Percentiles rank a stretch among this genome's conserved stretches.
phyloP scores from a whole-genome alignment of 2,113 vertebrate species.

The Poicephalus gulielmi region DNA sequence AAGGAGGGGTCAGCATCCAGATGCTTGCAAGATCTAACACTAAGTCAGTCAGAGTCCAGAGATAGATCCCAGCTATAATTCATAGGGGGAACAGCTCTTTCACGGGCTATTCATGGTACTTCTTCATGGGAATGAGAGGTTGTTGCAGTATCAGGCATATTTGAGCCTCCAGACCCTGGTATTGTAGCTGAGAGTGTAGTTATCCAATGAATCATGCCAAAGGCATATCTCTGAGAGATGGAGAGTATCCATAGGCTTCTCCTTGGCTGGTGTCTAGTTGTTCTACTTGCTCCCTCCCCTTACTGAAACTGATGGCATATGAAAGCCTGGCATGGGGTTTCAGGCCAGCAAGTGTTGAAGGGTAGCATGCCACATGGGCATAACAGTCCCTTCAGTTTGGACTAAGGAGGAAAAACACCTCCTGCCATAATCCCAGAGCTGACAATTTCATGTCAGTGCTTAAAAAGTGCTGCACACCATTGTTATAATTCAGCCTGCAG shows the following conservation, averaged over 20 bases:
- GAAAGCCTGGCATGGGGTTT: not conserved
- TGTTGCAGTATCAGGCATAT: not conserved
- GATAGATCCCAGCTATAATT: not conserved
- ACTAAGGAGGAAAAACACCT: not conserved
- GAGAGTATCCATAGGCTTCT: not conserved
- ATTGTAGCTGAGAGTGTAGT: not conserved
- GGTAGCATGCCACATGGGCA: accelerated
- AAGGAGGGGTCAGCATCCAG: not conserved
- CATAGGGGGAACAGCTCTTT: not conserved
- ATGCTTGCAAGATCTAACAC: not conserved
- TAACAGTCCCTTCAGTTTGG: not conserved
- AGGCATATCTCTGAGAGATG: not conserved
- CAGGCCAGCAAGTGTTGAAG: not conserved
- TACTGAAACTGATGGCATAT: not conserved
- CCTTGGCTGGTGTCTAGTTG: not conserved
- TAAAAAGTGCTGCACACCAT: accelerated
- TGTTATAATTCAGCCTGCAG: not conserved
- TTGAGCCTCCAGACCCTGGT: not conserved
- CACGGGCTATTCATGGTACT: not conserved
- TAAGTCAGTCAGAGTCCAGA: not conserved
- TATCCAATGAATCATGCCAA: not conserved
- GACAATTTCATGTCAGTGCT: not conserved
- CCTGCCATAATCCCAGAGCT: not conserved
- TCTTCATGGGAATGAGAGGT: not conserved
- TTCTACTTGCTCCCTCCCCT: not conserved